A percentile compares a stretch with the other conserved stretches of the same genome.
These are phyloP conservation scores for Rhinoderma darwinii DNA, from an alignment of 2,113 vertebrate species.

Conservation along the genomic window DNA sequence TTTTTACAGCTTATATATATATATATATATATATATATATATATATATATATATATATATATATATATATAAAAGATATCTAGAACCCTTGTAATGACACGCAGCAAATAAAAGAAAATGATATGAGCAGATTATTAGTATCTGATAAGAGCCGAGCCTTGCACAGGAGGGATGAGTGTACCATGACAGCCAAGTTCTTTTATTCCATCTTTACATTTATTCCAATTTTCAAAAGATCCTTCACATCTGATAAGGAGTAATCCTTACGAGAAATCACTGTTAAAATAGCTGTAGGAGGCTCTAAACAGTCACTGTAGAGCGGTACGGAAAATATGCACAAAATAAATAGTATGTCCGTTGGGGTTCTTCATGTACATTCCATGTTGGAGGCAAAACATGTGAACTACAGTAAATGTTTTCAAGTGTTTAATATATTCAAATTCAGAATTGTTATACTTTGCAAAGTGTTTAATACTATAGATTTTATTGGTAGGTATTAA, in stretches of 20 bases:
- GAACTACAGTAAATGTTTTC: neutral
- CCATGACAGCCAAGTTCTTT: neutral
- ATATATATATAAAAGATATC: too few species aligned
- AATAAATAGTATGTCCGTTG: neutral
- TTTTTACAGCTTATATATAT: slow-evolving; percentile 38
- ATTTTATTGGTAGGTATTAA: too few species aligned
- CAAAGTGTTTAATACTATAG: too few species aligned
- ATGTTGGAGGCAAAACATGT: neutral
- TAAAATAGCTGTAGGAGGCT: slow-evolving; percentile 39
- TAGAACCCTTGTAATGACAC: neutral
- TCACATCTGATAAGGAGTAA: slow-evolving; percentile 6
- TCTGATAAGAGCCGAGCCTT: slow-evolving; percentile 15
- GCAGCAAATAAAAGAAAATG: neutral
- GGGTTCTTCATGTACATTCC: neutral
- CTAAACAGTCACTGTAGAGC: neutral
- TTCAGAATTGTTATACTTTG: neutral
- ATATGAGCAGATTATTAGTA: slow-evolving; percentile 2
- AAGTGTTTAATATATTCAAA: neutral
- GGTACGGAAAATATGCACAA: neutral
- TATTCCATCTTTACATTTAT: slow-evolving; percentile 8
- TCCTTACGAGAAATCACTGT: slow-evolving; percentile 22
- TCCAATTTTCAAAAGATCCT: slow-evolving; percentile 35
- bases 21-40: too few species aligned
- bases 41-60: too few species aligned
- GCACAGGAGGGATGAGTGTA: neutral